These are phyloP conservation scores for Ligdia adustata DNA, from an alignment of 2,888 invertebrate species.

Conservation along the genomic window DNA sequence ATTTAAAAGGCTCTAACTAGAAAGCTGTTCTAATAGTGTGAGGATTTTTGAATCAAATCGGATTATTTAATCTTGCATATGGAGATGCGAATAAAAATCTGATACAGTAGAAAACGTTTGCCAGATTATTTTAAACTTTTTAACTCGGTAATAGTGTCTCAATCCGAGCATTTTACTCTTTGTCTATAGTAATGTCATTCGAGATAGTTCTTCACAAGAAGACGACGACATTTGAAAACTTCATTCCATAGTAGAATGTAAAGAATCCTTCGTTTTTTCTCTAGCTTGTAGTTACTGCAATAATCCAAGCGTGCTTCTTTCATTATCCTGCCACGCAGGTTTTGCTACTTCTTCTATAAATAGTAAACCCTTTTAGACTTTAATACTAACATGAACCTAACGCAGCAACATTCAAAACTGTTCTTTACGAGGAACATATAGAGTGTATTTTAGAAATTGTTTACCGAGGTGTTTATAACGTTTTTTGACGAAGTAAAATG, in stretches of 20 bases:
- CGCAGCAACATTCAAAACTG: slow-evolving; percentile 34
- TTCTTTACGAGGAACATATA: slow-evolving; percentile 31
- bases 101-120: no score
- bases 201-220: no score
- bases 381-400: slow-evolving; percentile 38
- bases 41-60: no score
- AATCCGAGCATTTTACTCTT: no score
- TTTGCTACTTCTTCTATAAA: slow-evolving; percentile 73
- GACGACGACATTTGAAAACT: no score
- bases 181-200: no score
- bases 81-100: no score
- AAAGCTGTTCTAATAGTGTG: no score
- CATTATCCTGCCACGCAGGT: slow-evolving; percentile 74
- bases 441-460: slow-evolving; percentile 35
- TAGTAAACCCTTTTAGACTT: slow-evolving; percentile 48
- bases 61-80: no score
- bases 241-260: background rate
- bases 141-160: no score
- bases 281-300: slow-evolving; percentile 48
- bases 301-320: slow-evolving; percentile 60
- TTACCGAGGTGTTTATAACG: slow-evolving; percentile 20
- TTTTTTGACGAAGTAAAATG: slow-evolving; percentile 31
- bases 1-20: no score
- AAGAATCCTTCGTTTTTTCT: slow-evolving; percentile 2
- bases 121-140: no score